phyloP scores from a whole-genome alignment of 2,888 invertebrate genomes.

The Margaritifera margaritifera region DNA sequence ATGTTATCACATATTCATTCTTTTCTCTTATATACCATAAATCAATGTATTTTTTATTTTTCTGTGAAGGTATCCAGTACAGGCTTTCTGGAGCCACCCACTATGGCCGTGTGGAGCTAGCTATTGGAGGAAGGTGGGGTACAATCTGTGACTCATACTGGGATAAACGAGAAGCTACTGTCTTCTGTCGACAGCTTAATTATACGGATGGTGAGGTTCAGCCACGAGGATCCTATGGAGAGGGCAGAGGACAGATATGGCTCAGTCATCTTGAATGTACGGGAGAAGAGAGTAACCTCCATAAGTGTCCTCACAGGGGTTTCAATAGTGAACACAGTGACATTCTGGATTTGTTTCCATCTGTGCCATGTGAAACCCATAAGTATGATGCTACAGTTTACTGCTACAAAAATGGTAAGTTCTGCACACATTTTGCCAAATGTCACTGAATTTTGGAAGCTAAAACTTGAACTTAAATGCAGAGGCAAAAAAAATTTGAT shows the following conservation, averaged over 20 bases:
- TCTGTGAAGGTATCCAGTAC: slow-evolving; percentile 45
- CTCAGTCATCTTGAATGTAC: slow-evolving; percentile 53
- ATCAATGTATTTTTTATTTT: background rate
- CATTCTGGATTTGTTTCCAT: slow-evolving; percentile 38
- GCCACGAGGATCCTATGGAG: slow-evolving; percentile 44
- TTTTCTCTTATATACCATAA: background rate
- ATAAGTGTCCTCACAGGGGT: slow-evolving; percentile 57
- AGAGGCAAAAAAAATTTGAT: no score
- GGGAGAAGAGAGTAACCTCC: slow-evolving; percentile 48
- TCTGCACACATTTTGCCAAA: no score
- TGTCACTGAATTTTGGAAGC: no score
- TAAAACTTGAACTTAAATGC: no score
- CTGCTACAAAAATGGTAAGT: slow-evolving; percentile 49
- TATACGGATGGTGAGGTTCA: slow-evolving; percentile 52
- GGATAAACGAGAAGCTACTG: slow-evolving; percentile 80
- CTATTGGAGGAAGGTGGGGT: slow-evolving; percentile 81
- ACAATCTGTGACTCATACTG: slow-evolving; percentile 84
- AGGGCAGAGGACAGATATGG: slow-evolving; percentile 64
- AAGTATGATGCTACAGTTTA: slow-evolving; percentile 56
- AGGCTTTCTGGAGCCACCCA: slow-evolving; percentile 39
- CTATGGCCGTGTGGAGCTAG: slow-evolving; percentile 77
- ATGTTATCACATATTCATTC: background rate
- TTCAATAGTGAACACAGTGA: slow-evolving; percentile 46
- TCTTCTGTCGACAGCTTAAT: slow-evolving; percentile 70
- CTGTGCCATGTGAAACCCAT: slow-evolving; percentile 48